Base-by-base conservation (phyloP, 37 sponge, comb jelly and placozoan species). In the Ephydatia muelleri region DNA sequence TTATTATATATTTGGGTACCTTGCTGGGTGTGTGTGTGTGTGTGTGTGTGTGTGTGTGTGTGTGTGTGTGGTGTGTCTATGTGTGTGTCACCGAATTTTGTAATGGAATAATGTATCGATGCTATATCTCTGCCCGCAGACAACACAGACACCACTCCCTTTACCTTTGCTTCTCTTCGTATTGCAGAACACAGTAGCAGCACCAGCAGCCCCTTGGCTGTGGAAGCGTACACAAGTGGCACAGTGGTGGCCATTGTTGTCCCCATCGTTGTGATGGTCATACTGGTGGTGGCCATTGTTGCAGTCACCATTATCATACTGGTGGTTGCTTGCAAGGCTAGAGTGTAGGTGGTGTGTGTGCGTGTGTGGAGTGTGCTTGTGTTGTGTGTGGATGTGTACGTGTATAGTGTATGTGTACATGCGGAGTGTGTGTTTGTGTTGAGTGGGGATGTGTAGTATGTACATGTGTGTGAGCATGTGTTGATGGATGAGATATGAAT, bases 331-430 rank as follows among this genome's bases (percentile, higher is more conserved):
- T 47, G 48, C 33, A 26, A 65, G 4, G 29, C 5, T 4, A 43
- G 47, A 43, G 47, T 43, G 47, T 43, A 43, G 47, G 47, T 43
- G 4, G 65, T 38, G 74, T 47, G 2, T 67, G 67, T 57, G 77
- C 29, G 76, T n/a, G 39, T 38, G 33, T 13, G 76, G 39, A n/a
- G n/a, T n/a, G n/a, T 76, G 77, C 31, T 4, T 71, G 73, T 34
- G n/a, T 9, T 75, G 85, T 84, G 68, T 76, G 85, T 84, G 76
- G n/a, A 76, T 75, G 67, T 75, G 67, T 43, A 66, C 74, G 85
- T 84, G 85, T 84, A 66, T 38, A 72, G 83, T 83, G 83, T 72
- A 48, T 83, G 83, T 83, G 83, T 83, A 30, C 72, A 73, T 83
- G 83, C 11, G 83, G 74, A 71, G 83, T 32, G 85, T 84, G 77